phyloP scores from a whole-genome alignment of 1,140 invertebrate genomes.

The Sycophaga agraensis region DNA sequence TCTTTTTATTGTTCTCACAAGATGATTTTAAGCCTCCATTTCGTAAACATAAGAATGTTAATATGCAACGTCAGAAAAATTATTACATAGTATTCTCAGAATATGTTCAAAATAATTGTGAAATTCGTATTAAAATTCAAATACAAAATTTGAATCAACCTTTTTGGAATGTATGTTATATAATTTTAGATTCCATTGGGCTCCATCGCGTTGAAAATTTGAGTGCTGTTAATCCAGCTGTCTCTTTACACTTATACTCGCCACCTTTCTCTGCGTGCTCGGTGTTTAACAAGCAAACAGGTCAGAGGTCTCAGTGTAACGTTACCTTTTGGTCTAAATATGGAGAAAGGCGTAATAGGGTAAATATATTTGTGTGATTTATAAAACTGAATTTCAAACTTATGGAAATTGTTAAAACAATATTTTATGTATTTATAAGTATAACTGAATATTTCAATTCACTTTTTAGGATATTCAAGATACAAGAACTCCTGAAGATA shows the following conservation, averaged over 20 bases:
- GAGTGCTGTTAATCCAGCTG: conserved; percentile 81
- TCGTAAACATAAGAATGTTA: too few relatives aligned
- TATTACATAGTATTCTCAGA: too few relatives aligned
- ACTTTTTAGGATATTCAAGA: conserved; percentile 51
- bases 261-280: conserved; percentile 89
- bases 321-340: conserved; percentile 92
- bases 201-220: conserved; percentile 95
- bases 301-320: conserved; percentile 66
- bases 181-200: conserved; percentile 79
- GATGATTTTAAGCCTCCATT: too few relatives aligned
- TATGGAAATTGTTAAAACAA: conserved; percentile 1
- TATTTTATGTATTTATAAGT: background rate
- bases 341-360: conserved; percentile 67
- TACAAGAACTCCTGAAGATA: conserved; percentile 51
- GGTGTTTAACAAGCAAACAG: conserved; percentile 90
- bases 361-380: too few relatives aligned
- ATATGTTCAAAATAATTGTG: too few relatives aligned
- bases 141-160: too few relatives aligned
- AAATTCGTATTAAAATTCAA: too few relatives aligned
- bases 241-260: conserved; percentile 94
- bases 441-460: background rate
- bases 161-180: too few relatives aligned
- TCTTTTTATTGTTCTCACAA: too few relatives aligned
- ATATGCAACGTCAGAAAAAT: too few relatives aligned
- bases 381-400: too few relatives aligned